Percentiles rank a stretch among this genome's conserved stretches.
These are phyloP conservation scores for Thecocarcelia acutangulata DNA, from an alignment of 2,888 invertebrate genomes.

Conservation along the genomic window DNA sequence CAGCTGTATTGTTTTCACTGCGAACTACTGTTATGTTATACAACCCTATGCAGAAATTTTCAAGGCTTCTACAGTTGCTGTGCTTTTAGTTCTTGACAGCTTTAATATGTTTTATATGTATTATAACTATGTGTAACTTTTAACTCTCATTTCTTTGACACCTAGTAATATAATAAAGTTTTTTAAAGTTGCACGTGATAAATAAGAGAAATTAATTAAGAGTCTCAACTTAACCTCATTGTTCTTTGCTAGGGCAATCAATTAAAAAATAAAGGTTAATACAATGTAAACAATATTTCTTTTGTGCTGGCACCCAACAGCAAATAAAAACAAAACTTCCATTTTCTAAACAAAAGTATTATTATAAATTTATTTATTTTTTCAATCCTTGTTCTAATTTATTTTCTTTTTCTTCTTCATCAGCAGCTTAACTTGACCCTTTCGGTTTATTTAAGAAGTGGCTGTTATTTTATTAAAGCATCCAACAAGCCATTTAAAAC, in stretches of 20 bases:
- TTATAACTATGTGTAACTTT: no score
- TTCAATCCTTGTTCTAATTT: conserved; percentile 25
- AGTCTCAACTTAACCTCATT: not conserved
- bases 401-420: not conserved
- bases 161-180: no score
- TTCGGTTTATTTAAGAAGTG: conserved; percentile 16
- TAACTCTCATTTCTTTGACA: no score
- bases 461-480: conserved; percentile 10
- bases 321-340: not conserved
- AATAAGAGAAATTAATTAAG: no score
- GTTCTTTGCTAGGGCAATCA: conserved; percentile 26
- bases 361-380: conserved; percentile 27
- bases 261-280: conserved; percentile 33
- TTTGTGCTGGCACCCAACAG: conserved; percentile 34
- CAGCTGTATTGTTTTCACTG: no score
- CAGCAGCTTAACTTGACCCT: conserved; percentile 49
- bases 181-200: no score
- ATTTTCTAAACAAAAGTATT: conserved; percentile 41
- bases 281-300: conserved; percentile 58
- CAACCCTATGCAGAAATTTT: no score
- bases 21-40: no score
- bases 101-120: no score
- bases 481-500: conserved; percentile 51
- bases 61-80: no score
- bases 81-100: no score